Base-by-base conservation (phyloP, 2,888 invertebrate genomes). In the Embidobia sp. region DNA sequence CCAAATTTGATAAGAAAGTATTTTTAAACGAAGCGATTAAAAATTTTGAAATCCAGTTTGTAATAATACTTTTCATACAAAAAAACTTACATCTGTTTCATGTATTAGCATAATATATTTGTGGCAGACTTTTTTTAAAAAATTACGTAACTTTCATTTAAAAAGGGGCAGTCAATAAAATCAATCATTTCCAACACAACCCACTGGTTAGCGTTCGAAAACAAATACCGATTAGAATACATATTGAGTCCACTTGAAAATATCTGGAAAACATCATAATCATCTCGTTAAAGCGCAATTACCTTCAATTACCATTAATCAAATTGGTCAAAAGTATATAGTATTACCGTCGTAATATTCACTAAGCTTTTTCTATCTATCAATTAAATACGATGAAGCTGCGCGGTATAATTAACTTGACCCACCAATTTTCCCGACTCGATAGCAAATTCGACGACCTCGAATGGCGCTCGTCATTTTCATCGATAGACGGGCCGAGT, bases 311-410 rank as follows among this genome's bases (percentile, higher is more conserved):
- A 37, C 67, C 49, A 63, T 63, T 64, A 64, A 76, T 49, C 57
- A 64, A 44, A 53, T 57, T 11, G 46, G 27, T 33, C 31, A 44
- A 64, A 69, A 70, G 31, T 66, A 53, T 66, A 64, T 57, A 59
- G 63, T 40, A 72, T 77, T 67, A 77, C 42, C 35, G 26, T 48
- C 22, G 35, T 61, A 67, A 77, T 66, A 77, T 72, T 66, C 72
- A 77, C 66, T 72, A 72, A 77, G 15, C 46, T 53, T 63, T 61
- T 67, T 44, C 63, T 53, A 72, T 72, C 57, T 64, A 67, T 63
- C 31, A 72, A 77, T 77, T 67, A 77, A 66, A 66, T 42, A 61
- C 19, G 26, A 29, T 69, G 15, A n/a, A 29, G 42, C 3, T 26
- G 13, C n/a, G 29, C 18, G 3, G 19, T 74, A 51, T 49, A 70